Conservation (phyloP, 2,113 vertebrate genomes). For the Tichodroma muraria region DNA sequence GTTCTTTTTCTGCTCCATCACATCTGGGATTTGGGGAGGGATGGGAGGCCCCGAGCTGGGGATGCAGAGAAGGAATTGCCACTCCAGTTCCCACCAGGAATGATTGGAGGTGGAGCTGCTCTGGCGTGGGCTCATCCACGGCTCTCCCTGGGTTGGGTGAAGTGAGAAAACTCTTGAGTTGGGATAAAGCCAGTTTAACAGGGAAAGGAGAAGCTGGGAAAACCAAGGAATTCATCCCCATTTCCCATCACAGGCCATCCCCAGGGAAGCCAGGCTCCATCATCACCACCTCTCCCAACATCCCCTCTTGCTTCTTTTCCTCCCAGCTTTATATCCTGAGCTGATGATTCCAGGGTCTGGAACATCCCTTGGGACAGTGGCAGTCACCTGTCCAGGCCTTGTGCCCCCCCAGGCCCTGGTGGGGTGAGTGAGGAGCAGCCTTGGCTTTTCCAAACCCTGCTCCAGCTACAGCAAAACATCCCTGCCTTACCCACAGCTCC, state of each 20-base stretch:
- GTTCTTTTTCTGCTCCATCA: background rate
- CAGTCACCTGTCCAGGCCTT: too few relatives aligned
- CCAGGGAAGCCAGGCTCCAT: background rate
- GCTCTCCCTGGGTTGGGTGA: background rate
- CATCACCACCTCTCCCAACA: background rate
- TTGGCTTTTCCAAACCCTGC: background rate
- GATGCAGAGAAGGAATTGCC: background rate
- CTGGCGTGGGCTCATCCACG: background rate
- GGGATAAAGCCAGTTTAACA: background rate
- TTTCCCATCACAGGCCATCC: background rate
- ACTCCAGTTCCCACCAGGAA: background rate
- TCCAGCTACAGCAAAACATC: background rate
- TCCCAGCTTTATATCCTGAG: background rate
- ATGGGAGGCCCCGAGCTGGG: background rate
- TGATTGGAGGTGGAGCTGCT: background rate
- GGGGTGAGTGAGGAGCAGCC: background rate
- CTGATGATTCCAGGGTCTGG: background rate
- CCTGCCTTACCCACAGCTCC: background rate
- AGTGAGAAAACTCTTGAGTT: background rate
- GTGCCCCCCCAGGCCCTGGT: background rate
- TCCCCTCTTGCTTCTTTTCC: background rate
- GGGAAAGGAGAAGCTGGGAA: background rate
- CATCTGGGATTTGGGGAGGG: accelerated
- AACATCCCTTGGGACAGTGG: background rate
- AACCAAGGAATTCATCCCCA: background rate